Base-by-base conservation (phyloP, 2,888 invertebrate genomes). In the Phyllotreta cruciferae region DNA sequence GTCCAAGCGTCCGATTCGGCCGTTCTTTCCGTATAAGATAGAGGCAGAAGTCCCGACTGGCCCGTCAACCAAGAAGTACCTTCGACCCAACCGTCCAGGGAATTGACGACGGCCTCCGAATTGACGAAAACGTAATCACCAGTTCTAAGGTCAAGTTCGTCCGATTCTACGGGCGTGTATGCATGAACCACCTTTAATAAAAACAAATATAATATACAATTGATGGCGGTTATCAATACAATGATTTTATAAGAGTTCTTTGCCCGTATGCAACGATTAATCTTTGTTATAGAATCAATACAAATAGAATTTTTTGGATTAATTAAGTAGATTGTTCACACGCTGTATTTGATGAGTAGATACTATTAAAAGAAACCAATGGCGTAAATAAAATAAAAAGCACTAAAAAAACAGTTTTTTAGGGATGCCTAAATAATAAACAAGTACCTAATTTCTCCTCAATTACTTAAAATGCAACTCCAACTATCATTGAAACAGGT, bases 1-100 rank as follows among this genome's bases (percentile, higher is more conserved):
- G 94, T 94, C 96, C 96, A 96, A 3, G 94, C 91, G 82, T 94
- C 94, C 0, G 93, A 93, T 79, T 95, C 94, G 0, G 94, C 90
- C 0, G 93, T 92, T 47, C 91, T 86, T 76, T 90, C 88, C 0
- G 93, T 92, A 74, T 92, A 94, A 77, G 91, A 63, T 49, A 89
- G 88, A 0, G 94, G 95, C 72, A 95, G 82, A 76, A 88, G 88
- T 0, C 95, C 95, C 62, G 87, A 86, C 72, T 88, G 87, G 37
- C 91, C 93, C 54, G 92, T 93, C 39, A 92, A 81, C 91, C 92
- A 92, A 0, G 92, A 93, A 14, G 87, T 88, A 35, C 94, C 95
- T 74, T 90, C 90, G 35, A 92, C 91, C 95, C 95, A 96, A 56
- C 93, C 93, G 81, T 95, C 95, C 0, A 89, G 85, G 1, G 92